Percentiles rank a stretch among this genome's conserved stretches.
Evolutionary conservation across 2,888 invertebrate species (phyloP).

Genomic region (Philaethria dido): DNA sequence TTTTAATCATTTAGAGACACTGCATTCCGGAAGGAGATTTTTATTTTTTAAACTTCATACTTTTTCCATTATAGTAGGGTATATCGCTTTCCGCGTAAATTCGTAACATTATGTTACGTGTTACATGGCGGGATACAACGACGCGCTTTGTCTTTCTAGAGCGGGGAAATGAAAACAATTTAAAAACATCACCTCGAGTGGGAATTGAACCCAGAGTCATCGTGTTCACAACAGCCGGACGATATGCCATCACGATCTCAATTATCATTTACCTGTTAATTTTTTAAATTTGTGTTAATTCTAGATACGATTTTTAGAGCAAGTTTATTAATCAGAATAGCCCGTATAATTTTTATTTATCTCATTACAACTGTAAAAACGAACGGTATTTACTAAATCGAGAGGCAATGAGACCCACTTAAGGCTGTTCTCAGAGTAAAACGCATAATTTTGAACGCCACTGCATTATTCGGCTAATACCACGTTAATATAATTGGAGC

Average conservation of each 20-base stretch:
- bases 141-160: not conserved
- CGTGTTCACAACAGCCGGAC: too few species aligned
- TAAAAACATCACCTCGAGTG: too few species aligned
- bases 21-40: too few species aligned
- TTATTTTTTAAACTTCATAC: too few species aligned
- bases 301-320: constrained; percentile 4
- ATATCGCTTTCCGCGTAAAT: not conserved
- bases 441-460: constrained; percentile 35
- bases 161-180: not conserved
- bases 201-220: too few species aligned
- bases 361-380: constrained; percentile 43
- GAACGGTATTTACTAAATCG: constrained; percentile 40
- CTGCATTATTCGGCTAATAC: constrained; percentile 38
- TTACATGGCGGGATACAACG: too few species aligned
- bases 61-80: too few species aligned
- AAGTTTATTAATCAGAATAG: constrained; percentile 18
- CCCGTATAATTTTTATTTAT: constrained; percentile 33
- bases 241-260: too few species aligned
- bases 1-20: too few species aligned
- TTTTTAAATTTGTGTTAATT: not conserved
- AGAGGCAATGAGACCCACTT: constrained; percentile 42
- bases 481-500: constrained; percentile 12
- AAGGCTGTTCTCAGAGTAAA: constrained; percentile 38
- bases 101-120: not conserved
- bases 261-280: not conserved